Evolutionary conservation across 2,113 vertebrate genomes (phyloP).

Genomic region (Phrynocephalus versicolor): DNA sequence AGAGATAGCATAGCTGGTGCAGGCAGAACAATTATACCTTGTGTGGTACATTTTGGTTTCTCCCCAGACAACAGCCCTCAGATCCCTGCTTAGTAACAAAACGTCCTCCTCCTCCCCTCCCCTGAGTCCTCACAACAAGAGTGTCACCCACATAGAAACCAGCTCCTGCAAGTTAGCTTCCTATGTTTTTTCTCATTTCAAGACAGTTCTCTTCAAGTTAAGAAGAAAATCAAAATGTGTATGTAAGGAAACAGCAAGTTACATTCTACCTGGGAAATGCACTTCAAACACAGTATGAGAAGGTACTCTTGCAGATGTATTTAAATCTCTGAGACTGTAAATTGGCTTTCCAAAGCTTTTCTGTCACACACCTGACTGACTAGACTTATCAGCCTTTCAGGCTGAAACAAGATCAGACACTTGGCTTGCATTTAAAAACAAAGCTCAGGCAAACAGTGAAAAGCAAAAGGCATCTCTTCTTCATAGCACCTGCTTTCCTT

Average conservation of each 20-base stretch:
- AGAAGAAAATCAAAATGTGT: not conserved
- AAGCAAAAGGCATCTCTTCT: too few relatives aligned
- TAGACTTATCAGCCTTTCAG: not conserved
- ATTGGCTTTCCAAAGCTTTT: not conserved
- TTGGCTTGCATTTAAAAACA: too few relatives aligned
- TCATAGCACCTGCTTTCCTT: too few relatives aligned
- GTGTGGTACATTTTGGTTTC: constrained; percentile 65
- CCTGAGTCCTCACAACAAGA: constrained; percentile 56
- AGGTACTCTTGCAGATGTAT: not conserved
- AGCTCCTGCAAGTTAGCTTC: constrained; percentile 47
- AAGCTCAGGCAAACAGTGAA: too few relatives aligned
- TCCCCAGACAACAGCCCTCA: constrained; percentile 69
- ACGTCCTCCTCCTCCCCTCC: constrained; percentile 59
- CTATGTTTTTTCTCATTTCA: constrained; percentile 24
- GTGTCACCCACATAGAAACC: constrained; percentile 65
- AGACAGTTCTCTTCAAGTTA: constrained; percentile 10
- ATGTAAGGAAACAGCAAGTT: not conserved
- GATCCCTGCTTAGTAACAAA: constrained; percentile 71
- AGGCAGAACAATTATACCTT: constrained; percentile 64
- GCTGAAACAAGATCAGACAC: too few relatives aligned
- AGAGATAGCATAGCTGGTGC: constrained; percentile 47
- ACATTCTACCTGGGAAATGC: not conserved
- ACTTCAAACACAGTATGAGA: not conserved
- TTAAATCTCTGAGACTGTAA: not conserved
- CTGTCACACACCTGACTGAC: not conserved